Evolutionary conservation across 2,888 invertebrate species (phyloP).

Genomic region (Conus canariensis): DNA sequence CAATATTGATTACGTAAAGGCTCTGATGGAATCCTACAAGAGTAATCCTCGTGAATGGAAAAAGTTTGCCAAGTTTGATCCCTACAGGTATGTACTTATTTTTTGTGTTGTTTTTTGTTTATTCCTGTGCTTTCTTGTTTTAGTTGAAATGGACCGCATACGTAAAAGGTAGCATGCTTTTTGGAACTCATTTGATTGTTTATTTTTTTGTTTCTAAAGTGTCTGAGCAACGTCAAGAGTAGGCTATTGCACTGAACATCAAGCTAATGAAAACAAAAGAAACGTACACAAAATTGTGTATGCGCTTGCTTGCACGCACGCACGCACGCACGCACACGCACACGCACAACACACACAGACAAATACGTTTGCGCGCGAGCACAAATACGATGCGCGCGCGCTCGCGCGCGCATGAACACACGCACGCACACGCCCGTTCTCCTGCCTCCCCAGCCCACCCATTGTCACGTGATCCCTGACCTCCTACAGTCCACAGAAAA

Average conservation of each 20-base stretch:
- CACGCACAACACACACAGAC: not conserved
- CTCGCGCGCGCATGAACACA: not conserved
- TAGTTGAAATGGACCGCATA: not conserved
- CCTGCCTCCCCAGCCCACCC: not conserved
- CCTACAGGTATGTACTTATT: slow-evolving; percentile 85
- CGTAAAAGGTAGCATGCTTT: too few relatives aligned
- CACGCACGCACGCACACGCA: too few relatives aligned
- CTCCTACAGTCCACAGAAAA: too few relatives aligned
- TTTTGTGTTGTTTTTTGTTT: not conserved
- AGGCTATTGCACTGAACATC: too few relatives aligned
- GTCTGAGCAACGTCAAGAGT: too few relatives aligned
- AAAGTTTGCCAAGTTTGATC: slow-evolving; percentile 95
- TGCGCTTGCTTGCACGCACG: too few relatives aligned
- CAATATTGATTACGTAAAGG: slow-evolving; percentile 93
- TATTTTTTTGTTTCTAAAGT: too few relatives aligned
- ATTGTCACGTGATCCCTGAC: not conserved
- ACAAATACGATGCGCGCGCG: not conserved
- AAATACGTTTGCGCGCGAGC: not conserved
- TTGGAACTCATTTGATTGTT: too few relatives aligned
- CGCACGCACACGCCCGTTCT: not conserved
- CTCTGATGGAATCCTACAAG: slow-evolving; percentile 89
- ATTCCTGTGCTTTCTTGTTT: not conserved
- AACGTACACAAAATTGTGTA: too few relatives aligned
- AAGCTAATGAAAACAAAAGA: too few relatives aligned
- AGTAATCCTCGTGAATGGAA: slow-evolving; percentile 95